Evolutionary conservation across 2,888 invertebrate genomes (phyloP).

Genomic region (Creontiades dilutus): DNA sequence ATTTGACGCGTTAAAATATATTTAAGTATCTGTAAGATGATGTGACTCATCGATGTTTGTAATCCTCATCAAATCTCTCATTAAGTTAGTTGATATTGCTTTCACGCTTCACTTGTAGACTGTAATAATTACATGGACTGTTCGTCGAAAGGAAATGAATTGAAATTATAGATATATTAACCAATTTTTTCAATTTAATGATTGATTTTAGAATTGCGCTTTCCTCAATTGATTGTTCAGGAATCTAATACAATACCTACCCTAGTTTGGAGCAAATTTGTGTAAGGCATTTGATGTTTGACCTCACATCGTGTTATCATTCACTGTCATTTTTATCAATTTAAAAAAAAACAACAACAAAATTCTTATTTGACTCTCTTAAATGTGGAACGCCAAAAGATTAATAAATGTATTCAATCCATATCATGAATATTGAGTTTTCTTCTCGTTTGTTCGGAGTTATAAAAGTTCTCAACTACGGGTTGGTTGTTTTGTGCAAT

Average conservation of each 20-base stretch:
- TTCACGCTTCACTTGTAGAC: slow-evolving; percentile 39
- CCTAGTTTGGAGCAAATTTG: background rate
- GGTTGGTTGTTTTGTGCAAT: slow-evolving; percentile 15
- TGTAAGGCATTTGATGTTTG: background rate
- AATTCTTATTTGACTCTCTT: background rate
- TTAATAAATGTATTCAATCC: background rate
- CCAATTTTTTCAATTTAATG: background rate
- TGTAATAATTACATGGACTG: slow-evolving; percentile 42
- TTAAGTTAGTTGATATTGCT: background rate
- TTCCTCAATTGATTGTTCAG: slow-evolving; percentile 3
- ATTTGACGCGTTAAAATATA: no score
- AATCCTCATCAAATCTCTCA: background rate
- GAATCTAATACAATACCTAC: background rate
- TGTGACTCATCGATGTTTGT: background rate
- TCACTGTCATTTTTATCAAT: background rate
- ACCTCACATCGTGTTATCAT: slow-evolving; percentile 30
- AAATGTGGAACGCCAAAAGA: background rate
- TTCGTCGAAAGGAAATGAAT: background rate
- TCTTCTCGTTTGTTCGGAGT: background rate
- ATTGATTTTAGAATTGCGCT: slow-evolving; percentile 19
- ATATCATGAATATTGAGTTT: background rate
- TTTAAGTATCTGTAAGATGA: background rate
- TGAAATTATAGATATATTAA: slow-evolving; percentile 25
- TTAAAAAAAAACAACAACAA: background rate
- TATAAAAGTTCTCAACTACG: background rate